Evolutionary conservation across 1,140 invertebrate genomes (phyloP).

Genomic region (Bombus picipes): DNA sequence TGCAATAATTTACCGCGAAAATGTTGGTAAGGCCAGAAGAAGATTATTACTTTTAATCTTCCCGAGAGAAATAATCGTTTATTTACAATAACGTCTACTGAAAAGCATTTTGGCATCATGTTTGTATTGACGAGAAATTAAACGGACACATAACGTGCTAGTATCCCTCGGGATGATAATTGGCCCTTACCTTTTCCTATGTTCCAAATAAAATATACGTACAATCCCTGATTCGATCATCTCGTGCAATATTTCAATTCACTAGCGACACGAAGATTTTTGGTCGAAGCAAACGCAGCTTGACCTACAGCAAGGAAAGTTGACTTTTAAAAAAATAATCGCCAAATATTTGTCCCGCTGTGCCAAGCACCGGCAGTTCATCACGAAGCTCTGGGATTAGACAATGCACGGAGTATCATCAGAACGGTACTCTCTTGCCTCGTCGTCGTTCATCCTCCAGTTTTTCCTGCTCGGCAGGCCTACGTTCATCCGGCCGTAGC

Average conservation of each 20-base stretch:
- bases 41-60: no score
- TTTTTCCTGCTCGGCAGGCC: slow-evolving; percentile 14
- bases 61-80: no score
- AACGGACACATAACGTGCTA: no score
- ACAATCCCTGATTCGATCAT: background rate
- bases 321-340: background rate
- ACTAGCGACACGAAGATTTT: background rate
- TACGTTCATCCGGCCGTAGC: slow-evolving; percentile 40
- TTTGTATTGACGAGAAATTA: no score
- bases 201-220: accelerated
- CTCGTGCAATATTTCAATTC: background rate
- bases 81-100: no score
- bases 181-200: no score
- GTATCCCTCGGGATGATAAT: no score
- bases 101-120: no score
- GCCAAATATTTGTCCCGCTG: background rate
- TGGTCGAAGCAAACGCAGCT: background rate
- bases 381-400: background rate
- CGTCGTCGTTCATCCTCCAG: slow-evolving; percentile 24
- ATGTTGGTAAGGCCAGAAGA: no score
- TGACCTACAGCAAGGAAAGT: background rate
- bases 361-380: background rate
- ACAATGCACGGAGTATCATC: background rate
- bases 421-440: background rate
- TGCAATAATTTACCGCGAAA: no score